Evolutionary conservation across 2,113 vertebrate genomes (phyloP).

Genomic region (Platysteira castanea): DNA sequence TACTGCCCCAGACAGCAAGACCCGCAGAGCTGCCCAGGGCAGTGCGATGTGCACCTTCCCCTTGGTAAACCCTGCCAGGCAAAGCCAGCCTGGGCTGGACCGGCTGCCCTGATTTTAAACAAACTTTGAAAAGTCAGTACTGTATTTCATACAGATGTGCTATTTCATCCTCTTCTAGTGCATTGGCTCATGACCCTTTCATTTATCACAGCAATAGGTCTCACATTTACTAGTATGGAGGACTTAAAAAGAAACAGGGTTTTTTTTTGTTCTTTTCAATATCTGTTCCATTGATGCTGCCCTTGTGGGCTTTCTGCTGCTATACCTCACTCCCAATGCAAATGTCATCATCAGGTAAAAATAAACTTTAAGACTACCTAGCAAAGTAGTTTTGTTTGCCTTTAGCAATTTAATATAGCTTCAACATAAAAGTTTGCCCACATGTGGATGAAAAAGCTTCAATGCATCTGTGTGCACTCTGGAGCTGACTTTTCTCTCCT

Average conservation of each 20-base stretch:
- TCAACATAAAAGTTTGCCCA: slow-evolving; percentile 47
- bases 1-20: not conserved
- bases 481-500: slow-evolving; percentile 30
- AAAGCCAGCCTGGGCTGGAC: not conserved
- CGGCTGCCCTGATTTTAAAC: not conserved
- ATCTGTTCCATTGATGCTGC: slow-evolving; percentile 22
- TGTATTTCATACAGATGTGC: not conserved
- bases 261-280: slow-evolving; percentile 47
- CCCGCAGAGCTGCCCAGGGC: not conserved
- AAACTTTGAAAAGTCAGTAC: not conserved
- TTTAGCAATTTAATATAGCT: slow-evolving; percentile 62
- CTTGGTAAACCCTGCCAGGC: not conserved
- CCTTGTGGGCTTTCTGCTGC: slow-evolving; percentile 42
- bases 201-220: slow-evolving; percentile 15
- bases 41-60: rapidly evolving
- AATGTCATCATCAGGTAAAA: slow-evolving; percentile 65
- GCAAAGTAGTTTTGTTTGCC: slow-evolving; percentile 64
- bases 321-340: slow-evolving; percentile 55
- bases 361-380: slow-evolving; percentile 49
- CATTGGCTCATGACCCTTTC: not conserved
- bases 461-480: not conserved
- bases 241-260: not conserved
- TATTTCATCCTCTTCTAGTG: not conserved
- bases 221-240: slow-evolving; percentile 15
- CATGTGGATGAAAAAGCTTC: slow-evolving; percentile 34